These are phyloP conservation scores for Fringilla coelebs DNA, from an alignment of 2,797 vertebrate species.

Conservation along the genomic window DNA sequence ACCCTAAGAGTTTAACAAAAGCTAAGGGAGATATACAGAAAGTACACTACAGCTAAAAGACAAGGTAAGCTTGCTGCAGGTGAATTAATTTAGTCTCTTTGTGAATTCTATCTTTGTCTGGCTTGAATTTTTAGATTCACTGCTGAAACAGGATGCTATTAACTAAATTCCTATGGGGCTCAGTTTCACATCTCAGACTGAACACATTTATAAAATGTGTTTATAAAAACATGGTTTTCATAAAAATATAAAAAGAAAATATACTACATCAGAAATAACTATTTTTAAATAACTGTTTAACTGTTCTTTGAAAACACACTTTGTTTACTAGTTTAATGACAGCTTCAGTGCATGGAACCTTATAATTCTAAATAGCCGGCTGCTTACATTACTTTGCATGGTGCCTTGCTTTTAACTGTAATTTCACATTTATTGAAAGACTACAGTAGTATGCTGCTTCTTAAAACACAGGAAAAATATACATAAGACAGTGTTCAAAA, in stretches of 20 bases:
- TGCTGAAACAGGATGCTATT: not conserved
- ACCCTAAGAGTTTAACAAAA: not conserved
- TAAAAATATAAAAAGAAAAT: not conserved
- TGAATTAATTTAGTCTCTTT: not conserved
- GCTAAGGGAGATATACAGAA: not conserved
- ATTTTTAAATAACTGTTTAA: not conserved
- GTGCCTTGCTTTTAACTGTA: not conserved
- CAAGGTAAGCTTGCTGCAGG: not conserved
- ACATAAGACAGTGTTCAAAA: not conserved
- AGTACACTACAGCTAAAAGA: not conserved
- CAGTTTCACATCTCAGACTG: not conserved
- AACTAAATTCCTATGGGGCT: not conserved
- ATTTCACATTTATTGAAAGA: not conserved
- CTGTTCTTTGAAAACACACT: not conserved
- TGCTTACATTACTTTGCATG: not conserved
- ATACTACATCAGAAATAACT: not conserved
- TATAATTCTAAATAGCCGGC: not conserved
- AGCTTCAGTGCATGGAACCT: not conserved
- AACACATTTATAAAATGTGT: fast-evolving
- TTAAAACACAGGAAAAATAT: not conserved
- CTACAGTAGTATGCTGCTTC: not conserved
- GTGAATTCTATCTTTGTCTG: not conserved
- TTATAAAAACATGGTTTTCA: not conserved
- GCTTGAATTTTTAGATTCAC: not conserved
- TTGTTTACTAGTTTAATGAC: not conserved